Base-by-base conservation (phyloP, 1,140 invertebrate species). In the Aphaenogaster rudis region DNA sequence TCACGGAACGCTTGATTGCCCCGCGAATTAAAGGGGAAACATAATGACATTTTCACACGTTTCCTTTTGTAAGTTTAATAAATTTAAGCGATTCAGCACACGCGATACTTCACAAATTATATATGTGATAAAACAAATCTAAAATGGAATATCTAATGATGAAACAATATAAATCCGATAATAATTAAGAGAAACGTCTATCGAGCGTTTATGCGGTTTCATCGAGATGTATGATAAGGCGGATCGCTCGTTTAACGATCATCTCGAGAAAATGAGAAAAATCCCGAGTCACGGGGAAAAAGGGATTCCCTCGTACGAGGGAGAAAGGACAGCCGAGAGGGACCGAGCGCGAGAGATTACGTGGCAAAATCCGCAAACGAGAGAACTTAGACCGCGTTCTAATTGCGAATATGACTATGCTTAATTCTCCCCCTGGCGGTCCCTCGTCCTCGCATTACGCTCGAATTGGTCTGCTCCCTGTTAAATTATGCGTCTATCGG, bases 391-490 rank as follows among this genome's bases (percentile, higher is more conserved):
- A 66, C 71, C 74, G 74, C 72, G 91, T 91, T 92, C 91, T 92
- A 92, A 92, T 92, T 92, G 91, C 91, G 80, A 92, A 92, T 92
- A 92, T 92, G 91, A 92, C 91, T 92, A 48, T 92, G 91, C 91
- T 92, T 90, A 92, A 92, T 92, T 91, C 89, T 81, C 87, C 89
- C 89, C 84, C 69, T 63, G 36, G 17, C 28, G 21, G 21, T 17
- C 54, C 15, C 52, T 6, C 42, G 39, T 15, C 9, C 28, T 33
- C 52, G 28, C 17, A 57, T 82, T 61, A 74, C 80, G 54, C 69
- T 76, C n/a, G 80, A 84, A 84, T 76, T 84, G 2, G 42, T 76
- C 33, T 21, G 15, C 66, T 61, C 11, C 28, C 28, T 17, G 42
- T 50, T 76, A 17, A 84, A 84, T 72, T 63, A 84, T 39, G 28